Evolutionary conservation across 2,888 invertebrate species (phyloP).

Genomic region (Mongoloraphidia duomilia): DNA sequence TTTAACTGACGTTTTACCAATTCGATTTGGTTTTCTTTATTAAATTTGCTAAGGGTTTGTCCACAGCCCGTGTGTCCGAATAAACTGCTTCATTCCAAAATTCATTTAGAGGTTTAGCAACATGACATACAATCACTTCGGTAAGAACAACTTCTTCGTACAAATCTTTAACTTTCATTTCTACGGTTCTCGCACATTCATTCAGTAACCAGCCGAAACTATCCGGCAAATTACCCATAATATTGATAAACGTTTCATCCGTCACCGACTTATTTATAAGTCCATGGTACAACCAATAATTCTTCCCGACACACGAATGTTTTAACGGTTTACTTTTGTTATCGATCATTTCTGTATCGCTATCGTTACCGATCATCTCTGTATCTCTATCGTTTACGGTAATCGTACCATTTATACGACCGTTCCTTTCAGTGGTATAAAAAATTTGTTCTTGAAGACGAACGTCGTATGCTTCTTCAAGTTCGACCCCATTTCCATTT

Average conservation of each 20-base stretch:
- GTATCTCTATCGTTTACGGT: no score
- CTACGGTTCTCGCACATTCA: constrained; percentile 23
- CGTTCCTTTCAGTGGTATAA: not conserved
- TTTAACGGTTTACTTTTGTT: not conserved
- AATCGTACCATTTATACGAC: no score
- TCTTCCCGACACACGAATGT: constrained; percentile 14
- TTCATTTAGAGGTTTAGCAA: no score
- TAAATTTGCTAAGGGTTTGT: no score
- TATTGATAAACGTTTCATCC: constrained; percentile 15
- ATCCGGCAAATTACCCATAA: constrained; percentile 18
- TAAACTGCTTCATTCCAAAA: no score
- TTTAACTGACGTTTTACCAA: no score
- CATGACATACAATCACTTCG: constrained; percentile 3
- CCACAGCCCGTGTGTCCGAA: no score
- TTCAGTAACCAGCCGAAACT: constrained; percentile 21
- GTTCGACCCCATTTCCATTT: not conserved
- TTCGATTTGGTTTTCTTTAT: no score
- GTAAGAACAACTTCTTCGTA: constrained; percentile 18
- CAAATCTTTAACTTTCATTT: constrained; percentile 21
- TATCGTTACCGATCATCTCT: no score
- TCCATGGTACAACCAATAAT: constrained; percentile 21
- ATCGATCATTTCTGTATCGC: not conserved
- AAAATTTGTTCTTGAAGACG: not conserved
- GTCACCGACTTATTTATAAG: constrained; percentile 15
- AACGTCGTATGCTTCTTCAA: not conserved